These are phyloP conservation scores for Trichonephila inaurata DNA, from an alignment of 1,140 invertebrate genomes.

Conservation along the genomic window DNA sequence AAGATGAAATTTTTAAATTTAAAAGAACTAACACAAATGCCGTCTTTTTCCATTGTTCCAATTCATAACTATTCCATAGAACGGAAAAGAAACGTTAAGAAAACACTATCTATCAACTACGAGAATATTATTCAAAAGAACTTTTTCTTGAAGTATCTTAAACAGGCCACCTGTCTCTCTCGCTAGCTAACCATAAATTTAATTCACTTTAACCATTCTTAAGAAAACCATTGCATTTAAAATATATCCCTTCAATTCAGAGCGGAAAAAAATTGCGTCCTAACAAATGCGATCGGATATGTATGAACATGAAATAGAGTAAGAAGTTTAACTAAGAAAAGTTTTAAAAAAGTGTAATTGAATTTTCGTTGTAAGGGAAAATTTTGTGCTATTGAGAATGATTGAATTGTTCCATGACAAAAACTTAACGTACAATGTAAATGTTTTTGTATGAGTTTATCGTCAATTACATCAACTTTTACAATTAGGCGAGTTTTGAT, in stretches of 20 bases:
- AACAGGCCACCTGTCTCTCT: background rate
- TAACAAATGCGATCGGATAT: background rate
- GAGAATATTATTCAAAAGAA: background rate
- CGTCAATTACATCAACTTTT: no score
- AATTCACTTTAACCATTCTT: background rate
- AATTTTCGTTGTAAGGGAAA: no score
- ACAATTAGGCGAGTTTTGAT: no score
- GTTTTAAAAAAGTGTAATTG: no score
- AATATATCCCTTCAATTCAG: background rate
- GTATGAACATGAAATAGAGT: no score
- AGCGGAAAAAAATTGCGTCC: background rate
- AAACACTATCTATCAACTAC: slow-evolving; percentile 8
- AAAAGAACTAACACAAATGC: background rate
- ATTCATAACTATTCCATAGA: background rate
- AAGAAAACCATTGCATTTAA: background rate
- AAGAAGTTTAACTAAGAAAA: no score
- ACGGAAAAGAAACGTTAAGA: background rate
- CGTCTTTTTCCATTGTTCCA: background rate
- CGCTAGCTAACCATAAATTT: background rate
- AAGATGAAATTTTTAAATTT: background rate
- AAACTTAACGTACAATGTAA: no score
- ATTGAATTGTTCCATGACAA: no score
- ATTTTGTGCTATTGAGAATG: no score
- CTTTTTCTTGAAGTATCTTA: slow-evolving; percentile 8
- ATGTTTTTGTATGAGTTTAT: no score